Evolutionary conservation across 2,888 invertebrate species (phyloP), one percentile per base, ranked within the genome.

Genomic region (Halocaridina rubra): DNA sequence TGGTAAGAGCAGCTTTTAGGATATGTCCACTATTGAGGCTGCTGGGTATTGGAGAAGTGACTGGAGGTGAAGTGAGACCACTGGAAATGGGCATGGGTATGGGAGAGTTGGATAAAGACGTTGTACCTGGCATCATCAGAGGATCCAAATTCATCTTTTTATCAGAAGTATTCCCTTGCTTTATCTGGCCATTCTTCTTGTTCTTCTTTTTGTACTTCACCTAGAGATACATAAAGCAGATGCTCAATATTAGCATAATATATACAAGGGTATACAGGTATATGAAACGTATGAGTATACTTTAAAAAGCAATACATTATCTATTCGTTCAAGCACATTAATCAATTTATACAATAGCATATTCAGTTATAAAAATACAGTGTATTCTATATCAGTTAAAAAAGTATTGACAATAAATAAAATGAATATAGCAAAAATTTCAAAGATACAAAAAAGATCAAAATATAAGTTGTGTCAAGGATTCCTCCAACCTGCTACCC

Each of bases 131-230:
- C 39, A 72, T 77, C 78, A 78, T 82, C 33, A 77, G 27, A 3
- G 82, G 82, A 16, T 82, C 82, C 19, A 77, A 59, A n/a, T 30
- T 39, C 46, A 82, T 29, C 24, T 82, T 82, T 72, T 82, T 82
- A 22, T 82, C 82, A n/a, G 82, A 72, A 32, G 82, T 39, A 39
- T 69, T 64, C 89, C 90, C 88, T 80, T 78, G 86, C 90, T 91
- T 90, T 89, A 90, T 88, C 89, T 91, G 90, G 77, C 91, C 90
- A 90, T 91, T 90, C 90, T 93, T 90, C 93, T 97, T 96, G 94
- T 97, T 97, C 93, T 98, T 97, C 92, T 98, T 98, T 93, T 97
- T 98, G 92, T 98, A 98, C 93, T 98, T 98, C 77, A 98, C 97
- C 94, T 94, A 90, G 72, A 88, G 59, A n/a, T n/a, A n/a, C n/a